Base-by-base conservation (phyloP, 2,797 vertebrate genomes). In the Diplodus puntazzo region DNA sequence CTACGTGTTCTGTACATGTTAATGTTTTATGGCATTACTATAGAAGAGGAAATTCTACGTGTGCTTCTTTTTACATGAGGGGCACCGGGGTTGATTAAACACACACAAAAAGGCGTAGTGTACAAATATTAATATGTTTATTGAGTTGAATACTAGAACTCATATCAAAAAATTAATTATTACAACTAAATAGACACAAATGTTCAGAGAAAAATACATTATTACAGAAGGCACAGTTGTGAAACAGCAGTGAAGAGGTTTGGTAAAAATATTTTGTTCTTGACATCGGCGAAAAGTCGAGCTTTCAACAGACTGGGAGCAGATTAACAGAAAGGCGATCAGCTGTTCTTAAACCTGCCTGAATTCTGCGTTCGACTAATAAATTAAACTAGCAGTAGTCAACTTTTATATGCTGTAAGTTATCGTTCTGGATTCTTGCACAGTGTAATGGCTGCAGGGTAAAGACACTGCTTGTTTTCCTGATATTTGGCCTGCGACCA, bases 101-200 rank as follows among this genome's bases (percentile, higher is more conserved):
- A 42, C 4, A 23, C 3, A 34, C 45, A 73, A 14, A 18, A 46
- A 66, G 23, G 4, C 0, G 1, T 45, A 27, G 14, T 21, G 67
- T 65, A 71, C 21, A 75, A 50, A 69, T 18, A 30, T 63, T 5
- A 39, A 64, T 53, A 70, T 42, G 21, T 83, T 85, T 69, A 74
- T 70, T 85, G 43, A 57, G 27, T 2, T 46, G 20, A 58, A 57
- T 45, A 48, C 20, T 11, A 2, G 3, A 10, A 46, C 21, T 46
- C 8, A 50, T 18, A 46, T 30, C 52, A 8, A 78, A 76, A 76
- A 5, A 67, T 18, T 0, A 12, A 45, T 75, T 43, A 57, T 57
- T 34, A 59, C 42, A 65, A 76, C 14, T 67, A 45, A 43, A 21
- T 18, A 27, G 4, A 16, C 4, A 17, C 60, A 58, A 69, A 4